phyloP scores from a whole-genome alignment of 2,888 invertebrate species.

The Candidula unifasciata region DNA sequence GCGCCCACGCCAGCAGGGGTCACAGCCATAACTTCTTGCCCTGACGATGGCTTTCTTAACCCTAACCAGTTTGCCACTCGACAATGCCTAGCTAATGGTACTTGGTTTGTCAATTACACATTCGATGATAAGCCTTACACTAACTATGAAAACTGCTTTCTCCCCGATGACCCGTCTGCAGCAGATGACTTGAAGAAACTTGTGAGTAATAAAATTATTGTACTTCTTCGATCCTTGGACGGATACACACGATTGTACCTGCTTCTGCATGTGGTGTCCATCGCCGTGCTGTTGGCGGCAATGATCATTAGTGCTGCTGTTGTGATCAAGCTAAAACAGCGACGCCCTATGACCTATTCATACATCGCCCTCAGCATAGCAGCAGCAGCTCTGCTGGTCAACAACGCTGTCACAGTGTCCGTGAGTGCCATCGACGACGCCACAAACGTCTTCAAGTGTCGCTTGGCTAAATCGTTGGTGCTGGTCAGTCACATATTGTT shows the following conservation, averaged over 20 bases:
- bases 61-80: slow-evolving; percentile 37
- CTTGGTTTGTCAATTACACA: slow-evolving; percentile 40
- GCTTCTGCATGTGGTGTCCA: slow-evolving; percentile 25
- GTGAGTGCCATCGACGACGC: slow-evolving; percentile 18
- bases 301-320: slow-evolving; percentile 5
- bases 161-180: not conserved
- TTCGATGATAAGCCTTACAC: slow-evolving; percentile 42
- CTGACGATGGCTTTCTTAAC: slow-evolving; percentile 38
- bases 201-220: slow-evolving; percentile 12
- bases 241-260: not conserved
- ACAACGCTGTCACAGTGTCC: slow-evolving; percentile 14
- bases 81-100: slow-evolving; percentile 29
- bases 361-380: slow-evolving; percentile 1
- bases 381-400: slow-evolving; percentile 12
- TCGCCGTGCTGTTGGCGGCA: slow-evolving; percentile 5
- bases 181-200: slow-evolving; percentile 44
- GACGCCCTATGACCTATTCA: not conserved
- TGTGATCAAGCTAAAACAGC: not conserved
- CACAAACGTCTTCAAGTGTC: slow-evolving; percentile 24
- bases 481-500: slow-evolving; percentile 19
- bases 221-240: slow-evolving; percentile 34
- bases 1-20: slow-evolving; percentile 22
- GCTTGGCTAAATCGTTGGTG: slow-evolving; percentile 33
- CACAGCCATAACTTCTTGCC: slow-evolving; percentile 5
- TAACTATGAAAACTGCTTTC: slow-evolving; percentile 40